phyloP scores from a whole-genome alignment of 2,797 vertebrate genomes.

The Salarias fasciatus region DNA sequence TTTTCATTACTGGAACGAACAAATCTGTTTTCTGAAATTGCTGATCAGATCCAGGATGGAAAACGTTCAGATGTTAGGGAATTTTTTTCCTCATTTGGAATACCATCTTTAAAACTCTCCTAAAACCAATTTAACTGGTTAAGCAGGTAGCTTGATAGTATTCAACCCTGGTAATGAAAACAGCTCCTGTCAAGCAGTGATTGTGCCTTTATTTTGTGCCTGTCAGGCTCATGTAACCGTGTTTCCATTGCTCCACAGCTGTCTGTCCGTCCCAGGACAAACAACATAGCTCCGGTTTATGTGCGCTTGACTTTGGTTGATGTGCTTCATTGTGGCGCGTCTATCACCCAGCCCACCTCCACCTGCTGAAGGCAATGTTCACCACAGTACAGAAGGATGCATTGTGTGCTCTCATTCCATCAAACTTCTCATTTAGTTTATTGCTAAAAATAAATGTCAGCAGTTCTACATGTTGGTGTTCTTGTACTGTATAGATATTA shows the following conservation, averaged over 20 bases:
- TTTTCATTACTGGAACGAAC: not conserved
- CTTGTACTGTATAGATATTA: not conserved
- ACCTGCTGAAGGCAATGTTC: slow-evolving; percentile 39
- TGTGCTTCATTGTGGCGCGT: slow-evolving; percentile 32
- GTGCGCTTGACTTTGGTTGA: slow-evolving; percentile 37
- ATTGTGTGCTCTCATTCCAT: slow-evolving; percentile 4
- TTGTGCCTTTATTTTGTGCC: slow-evolving; percentile 14
- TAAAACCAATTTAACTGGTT: too few species aligned
- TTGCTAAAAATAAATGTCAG: too few species aligned
- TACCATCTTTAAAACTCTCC: too few species aligned
- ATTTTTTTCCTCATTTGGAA: too few species aligned
- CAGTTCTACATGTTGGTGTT: too few species aligned
- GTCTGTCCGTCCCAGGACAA: slow-evolving; percentile 46
- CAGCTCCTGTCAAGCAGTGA: slow-evolving; percentile 14
- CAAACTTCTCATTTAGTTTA: too few species aligned
- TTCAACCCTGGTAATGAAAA: too few species aligned
- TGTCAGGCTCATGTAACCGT: slow-evolving; percentile 27
- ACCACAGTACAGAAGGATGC: slow-evolving; percentile 23
- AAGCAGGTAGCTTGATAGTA: too few species aligned
- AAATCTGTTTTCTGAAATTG: not conserved
- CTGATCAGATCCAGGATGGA: not conserved
- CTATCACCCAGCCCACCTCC: slow-evolving; percentile 27
- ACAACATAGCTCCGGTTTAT: slow-evolving; percentile 38
- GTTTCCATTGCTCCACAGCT: slow-evolving; percentile 35
- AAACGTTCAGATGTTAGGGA: too few species aligned